Evolutionary conservation across 2,797 vertebrate species (phyloP).

Genomic region (Sebastolobus altivelis): DNA sequence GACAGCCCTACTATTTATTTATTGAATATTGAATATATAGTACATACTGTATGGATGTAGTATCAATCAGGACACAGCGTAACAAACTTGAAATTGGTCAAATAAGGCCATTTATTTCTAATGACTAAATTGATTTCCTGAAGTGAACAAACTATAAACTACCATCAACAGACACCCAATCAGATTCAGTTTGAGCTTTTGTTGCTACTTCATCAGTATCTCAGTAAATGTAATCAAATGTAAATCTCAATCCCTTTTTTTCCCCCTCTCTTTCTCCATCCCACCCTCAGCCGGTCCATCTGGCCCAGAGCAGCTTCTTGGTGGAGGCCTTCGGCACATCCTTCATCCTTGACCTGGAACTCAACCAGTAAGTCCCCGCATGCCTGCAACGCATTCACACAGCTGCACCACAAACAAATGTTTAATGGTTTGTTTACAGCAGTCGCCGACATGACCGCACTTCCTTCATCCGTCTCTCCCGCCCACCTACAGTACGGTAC

Average conservation of each 20-base stretch:
- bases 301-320: constrained; percentile 93
- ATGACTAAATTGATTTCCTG: not conserved
- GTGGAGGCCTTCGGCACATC: constrained; percentile 89
- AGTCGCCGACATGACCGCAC: not conserved
- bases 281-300: constrained; percentile 87
- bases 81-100: not conserved
- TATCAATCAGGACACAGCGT: not conserved
- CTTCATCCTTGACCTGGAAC: constrained; percentile 93
- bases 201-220: not conserved
- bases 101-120: not conserved
- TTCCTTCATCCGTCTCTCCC: not conserved
- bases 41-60: not conserved
- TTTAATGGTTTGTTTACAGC: constrained; percentile 11
- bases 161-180: not conserved
- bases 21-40: too few relatives aligned
- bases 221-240: not conserved
- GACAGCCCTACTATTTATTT: too few relatives aligned
- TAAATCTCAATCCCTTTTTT: not conserved
- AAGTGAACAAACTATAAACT: not conserved
- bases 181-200: not conserved
- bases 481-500: not conserved
- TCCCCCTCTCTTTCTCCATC: not conserved
- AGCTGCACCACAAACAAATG: not conserved
- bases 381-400: constrained; percentile 13
- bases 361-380: constrained; percentile 92